Evolutionary conservation across 2,888 invertebrate genomes (phyloP).

Genomic region (Aricia artaxerxes): DNA sequence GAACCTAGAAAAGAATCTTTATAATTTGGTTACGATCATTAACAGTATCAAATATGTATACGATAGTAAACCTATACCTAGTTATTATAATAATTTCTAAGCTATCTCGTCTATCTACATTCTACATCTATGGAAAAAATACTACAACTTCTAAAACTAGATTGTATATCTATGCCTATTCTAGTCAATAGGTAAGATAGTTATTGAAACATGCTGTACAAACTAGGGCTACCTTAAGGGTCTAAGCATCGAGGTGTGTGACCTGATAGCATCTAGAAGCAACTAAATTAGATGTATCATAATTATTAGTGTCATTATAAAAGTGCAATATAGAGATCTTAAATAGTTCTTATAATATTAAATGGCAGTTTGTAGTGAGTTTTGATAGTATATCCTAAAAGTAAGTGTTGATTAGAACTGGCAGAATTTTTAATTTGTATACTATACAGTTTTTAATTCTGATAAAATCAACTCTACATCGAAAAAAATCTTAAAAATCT

Average conservation of each 20-base stretch:
- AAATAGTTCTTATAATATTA: neutral
- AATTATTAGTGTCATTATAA: neutral
- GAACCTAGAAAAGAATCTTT: neutral
- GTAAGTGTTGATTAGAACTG: too few species aligned
- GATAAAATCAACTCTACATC: too few species aligned
- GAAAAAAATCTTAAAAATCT: too few species aligned
- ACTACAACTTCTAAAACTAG: neutral
- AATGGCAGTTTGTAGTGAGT: neutral
- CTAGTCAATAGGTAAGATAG: neutral
- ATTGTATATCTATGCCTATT: neutral
- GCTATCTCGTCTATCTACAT: neutral
- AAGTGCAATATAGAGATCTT: neutral
- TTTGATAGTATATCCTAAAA: too few species aligned
- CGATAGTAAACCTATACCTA: neutral
- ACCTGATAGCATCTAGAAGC: conserved; percentile 68
- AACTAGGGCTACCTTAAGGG: conserved; percentile 23
- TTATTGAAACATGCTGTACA: conserved; percentile 15
- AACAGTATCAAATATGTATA: neutral
- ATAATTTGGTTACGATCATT: neutral
- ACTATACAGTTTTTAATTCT: too few species aligned
- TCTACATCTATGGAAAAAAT: neutral
- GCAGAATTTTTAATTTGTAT: too few species aligned
- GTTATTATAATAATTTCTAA: neutral
- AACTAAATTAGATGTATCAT: conserved; percentile 44
- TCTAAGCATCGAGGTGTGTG: conserved; percentile 63